These are phyloP conservation scores for Girardinichthys multiradiatus DNA, from an alignment of 2,113 vertebrate species.

Conservation along the genomic window DNA sequence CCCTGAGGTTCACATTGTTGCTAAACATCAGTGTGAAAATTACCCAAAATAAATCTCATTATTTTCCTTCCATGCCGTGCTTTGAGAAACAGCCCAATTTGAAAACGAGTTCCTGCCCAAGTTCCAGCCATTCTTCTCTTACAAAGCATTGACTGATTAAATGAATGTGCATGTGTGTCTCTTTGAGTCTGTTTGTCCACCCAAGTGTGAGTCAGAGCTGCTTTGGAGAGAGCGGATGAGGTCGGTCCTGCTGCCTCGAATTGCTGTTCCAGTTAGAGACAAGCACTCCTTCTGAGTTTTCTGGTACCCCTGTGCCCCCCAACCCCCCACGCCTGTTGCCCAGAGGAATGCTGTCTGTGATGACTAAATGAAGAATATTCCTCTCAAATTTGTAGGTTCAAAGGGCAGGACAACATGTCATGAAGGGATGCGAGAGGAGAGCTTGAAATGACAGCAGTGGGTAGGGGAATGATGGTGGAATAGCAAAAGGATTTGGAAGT, in stretches of 20 bases:
- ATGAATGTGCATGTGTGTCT: background rate
- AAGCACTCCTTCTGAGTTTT: slow-evolving; percentile 40
- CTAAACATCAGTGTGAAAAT: slow-evolving; percentile 36
- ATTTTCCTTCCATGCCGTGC: slow-evolving; percentile 54
- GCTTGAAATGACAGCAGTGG: background rate
- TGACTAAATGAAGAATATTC: slow-evolving; percentile 50
- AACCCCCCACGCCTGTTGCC: slow-evolving; percentile 16
- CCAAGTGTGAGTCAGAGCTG: background rate
- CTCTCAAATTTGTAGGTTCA: slow-evolving; percentile 50
- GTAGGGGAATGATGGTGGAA: slow-evolving; percentile 11
- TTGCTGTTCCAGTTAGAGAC: slow-evolving; percentile 51
- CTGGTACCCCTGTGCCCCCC: slow-evolving; percentile 27
- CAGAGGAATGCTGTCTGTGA: slow-evolving; percentile 38
- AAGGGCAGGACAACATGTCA: slow-evolving; percentile 34
- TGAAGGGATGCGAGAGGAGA: background rate
- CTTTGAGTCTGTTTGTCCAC: background rate
- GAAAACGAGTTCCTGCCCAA: slow-evolving; percentile 24
- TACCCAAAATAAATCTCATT: slow-evolving; percentile 40
- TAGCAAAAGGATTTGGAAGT: slow-evolving; percentile 3
- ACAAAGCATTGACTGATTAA: background rate
- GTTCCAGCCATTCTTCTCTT: slow-evolving; percentile 9
- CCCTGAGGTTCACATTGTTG: slow-evolving; percentile 5
- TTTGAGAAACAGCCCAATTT: slow-evolving; percentile 27
- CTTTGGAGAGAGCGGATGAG: slow-evolving; percentile 27
- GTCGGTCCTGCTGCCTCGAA: slow-evolving; percentile 44